phyloP scores from a whole-genome alignment of 2,113 vertebrate genomes.

The Synchiropus splendidus region DNA sequence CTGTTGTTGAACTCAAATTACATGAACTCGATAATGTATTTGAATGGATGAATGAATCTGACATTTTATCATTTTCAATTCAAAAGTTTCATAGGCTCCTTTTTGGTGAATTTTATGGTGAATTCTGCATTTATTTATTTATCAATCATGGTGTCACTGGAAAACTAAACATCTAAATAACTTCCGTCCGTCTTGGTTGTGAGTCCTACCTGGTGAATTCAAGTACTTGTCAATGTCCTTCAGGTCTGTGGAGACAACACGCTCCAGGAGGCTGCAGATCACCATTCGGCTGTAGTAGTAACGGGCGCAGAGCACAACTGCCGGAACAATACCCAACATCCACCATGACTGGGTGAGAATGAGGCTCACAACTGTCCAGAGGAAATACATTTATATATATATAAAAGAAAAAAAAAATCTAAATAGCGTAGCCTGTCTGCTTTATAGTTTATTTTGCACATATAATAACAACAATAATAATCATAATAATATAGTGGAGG shows the following conservation, averaged over 20 bases:
- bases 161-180: too few species aligned
- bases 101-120: too few species aligned
- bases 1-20: too few species aligned
- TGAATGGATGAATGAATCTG: too few species aligned
- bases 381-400: neutral
- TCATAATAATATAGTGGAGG: too few species aligned
- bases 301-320: slow-evolving; percentile 14
- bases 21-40: too few species aligned
- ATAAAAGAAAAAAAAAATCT: slow-evolving; percentile 2
- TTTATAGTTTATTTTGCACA: neutral
- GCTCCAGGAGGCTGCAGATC: slow-evolving; percentile 16
- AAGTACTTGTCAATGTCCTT: slow-evolving; percentile 33
- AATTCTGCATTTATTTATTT: too few species aligned
- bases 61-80: too few species aligned
- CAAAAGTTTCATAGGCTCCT: too few species aligned
- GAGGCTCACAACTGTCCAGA: slow-evolving; percentile 15
- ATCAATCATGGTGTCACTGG: too few species aligned
- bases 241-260: slow-evolving; percentile 28
- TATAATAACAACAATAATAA: too few species aligned
- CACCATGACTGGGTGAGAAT: slow-evolving; percentile 28
- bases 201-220: slow-evolving; percentile 23
- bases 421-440: neutral
- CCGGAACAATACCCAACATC: slow-evolving; percentile 36
- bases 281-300: slow-evolving; percentile 39
- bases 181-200: too few species aligned